Evolutionary conservation across 1,140 invertebrate species (phyloP), one percentile per base, ranked within the genome.

Genomic region (Drosophila tropicalis): DNA sequence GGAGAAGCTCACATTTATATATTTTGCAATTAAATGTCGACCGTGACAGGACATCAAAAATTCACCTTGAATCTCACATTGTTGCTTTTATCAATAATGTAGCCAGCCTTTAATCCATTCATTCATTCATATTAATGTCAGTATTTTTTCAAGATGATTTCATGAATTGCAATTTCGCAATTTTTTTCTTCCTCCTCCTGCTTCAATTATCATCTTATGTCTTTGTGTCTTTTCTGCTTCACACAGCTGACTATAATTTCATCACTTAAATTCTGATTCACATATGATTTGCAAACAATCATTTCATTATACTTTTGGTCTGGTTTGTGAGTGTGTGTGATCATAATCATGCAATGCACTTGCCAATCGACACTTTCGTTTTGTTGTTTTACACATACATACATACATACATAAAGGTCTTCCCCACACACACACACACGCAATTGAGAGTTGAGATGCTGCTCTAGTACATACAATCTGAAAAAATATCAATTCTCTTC

Each of bases 401-500:
- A 19, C 10, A 29, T 29, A 29, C 29, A 29, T 29, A 29, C 13
- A 25, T 36, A 39, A 72, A 76, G 60, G 60, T 61, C 66, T 76
- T 76, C 73, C 73, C 73, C 22, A 22, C 22, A 29, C 29, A 29
- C 29, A 25, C 25, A 25, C 25, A 29, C 29, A 29, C 29, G 29
- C 72, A 76, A 64, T 41, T 76, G 66, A 29, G 29, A 29, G 10
- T 13, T 36, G 9, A 36, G 9, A 4, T 39, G 36, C 36, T 44
- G 15, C 66, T 39, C 72, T 64, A 61, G 72, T 76, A 51, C 17
- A 3, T 47, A 55, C 58, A 44, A 70, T 13, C 12, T 39, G 36
- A 39, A 13, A 54, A 69, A 67, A 7, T 70, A 56, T 29, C 68
- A 60, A 62, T 60, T 67, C 57, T 39, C 76, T 86, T 87, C 84